These are phyloP conservation scores for Brachionus calyciflorus DNA, from an alignment of 1,140 invertebrate species.

Conservation along the genomic window DNA sequence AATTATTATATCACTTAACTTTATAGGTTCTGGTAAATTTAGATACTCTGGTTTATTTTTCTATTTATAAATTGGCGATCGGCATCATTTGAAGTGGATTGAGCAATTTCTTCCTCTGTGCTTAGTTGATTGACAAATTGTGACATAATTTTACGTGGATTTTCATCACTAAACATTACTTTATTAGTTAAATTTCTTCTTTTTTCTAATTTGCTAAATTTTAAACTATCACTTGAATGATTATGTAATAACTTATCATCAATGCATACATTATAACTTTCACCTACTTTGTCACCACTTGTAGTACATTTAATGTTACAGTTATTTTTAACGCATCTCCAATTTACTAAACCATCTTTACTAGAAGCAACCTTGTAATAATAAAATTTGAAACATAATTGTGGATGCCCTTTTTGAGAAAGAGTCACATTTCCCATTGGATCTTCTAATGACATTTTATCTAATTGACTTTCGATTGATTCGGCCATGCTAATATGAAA, in stretches of 20 bases:
- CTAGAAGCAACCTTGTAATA: neutral
- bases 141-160: neutral
- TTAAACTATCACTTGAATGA: neutral
- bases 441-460: neutral
- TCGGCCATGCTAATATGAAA: too few relatives aligned
- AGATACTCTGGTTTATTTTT: conserved; percentile 14
- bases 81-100: neutral
- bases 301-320: conserved; percentile 1
- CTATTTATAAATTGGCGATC: neutral
- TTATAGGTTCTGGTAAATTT: neutral
- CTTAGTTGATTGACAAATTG: neutral
- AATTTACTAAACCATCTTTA: neutral
- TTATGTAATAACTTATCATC: neutral
- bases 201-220: neutral
- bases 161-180: neutral
- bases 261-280: neutral
- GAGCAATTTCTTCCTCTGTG: neutral
- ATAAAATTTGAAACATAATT: neutral
- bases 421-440: neutral
- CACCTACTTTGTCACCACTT: neutral
- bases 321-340: neutral
- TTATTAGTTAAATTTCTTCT: neutral
- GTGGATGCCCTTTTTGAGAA: conserved; percentile 8
- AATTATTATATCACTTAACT: neutral
- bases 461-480: neutral